phyloP scores from a whole-genome alignment of 2,113 vertebrate genomes.

The Garra rufa region DNA sequence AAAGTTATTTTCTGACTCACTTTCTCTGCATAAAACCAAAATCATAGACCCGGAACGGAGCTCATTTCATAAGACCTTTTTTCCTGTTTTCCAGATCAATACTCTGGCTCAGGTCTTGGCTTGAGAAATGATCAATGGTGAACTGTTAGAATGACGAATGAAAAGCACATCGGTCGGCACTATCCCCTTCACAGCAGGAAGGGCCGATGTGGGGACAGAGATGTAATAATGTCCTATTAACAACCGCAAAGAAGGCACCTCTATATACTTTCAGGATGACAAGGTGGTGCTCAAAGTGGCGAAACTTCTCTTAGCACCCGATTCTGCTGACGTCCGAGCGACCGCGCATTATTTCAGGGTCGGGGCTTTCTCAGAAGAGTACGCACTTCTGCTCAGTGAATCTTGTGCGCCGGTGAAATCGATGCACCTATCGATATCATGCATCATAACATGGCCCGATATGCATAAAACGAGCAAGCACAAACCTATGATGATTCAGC shows the following conservation, averaged over 20 bases:
- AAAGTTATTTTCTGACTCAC: neutral
- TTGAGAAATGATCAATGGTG: slow-evolving; percentile 69
- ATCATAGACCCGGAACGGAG: slow-evolving; percentile 25
- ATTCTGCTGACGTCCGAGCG: slow-evolving; percentile 13
- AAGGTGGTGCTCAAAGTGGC: neutral
- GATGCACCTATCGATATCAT: slow-evolving; percentile 55
- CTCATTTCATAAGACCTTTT: slow-evolving; percentile 59
- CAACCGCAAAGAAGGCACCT: slow-evolving; percentile 30
- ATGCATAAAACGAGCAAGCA: slow-evolving; percentile 25
- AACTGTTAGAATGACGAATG: slow-evolving; percentile 70
- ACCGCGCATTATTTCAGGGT: slow-evolving; percentile 36
- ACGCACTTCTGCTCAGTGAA: slow-evolving; percentile 33
- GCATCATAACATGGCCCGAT: slow-evolving; percentile 54
- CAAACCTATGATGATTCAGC: slow-evolving; percentile 50
- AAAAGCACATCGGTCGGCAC: slow-evolving; percentile 54
- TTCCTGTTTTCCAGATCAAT: slow-evolving; percentile 61
- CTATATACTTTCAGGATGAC: slow-evolving; percentile 19
- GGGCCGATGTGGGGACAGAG: slow-evolving; percentile 45
- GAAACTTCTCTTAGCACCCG: slow-evolving; percentile 41
- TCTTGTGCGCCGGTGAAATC: slow-evolving; percentile 47
- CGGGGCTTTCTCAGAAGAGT: slow-evolving; percentile 41
- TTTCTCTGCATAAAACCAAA: slow-evolving; percentile 3
- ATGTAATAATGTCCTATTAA: slow-evolving; percentile 52
- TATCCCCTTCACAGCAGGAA: slow-evolving; percentile 37
- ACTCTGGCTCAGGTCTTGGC: slow-evolving; percentile 45